These are phyloP conservation scores for Anomalospiza imberbis DNA, from an alignment of 2,797 vertebrate genomes.

Conservation along the genomic window DNA sequence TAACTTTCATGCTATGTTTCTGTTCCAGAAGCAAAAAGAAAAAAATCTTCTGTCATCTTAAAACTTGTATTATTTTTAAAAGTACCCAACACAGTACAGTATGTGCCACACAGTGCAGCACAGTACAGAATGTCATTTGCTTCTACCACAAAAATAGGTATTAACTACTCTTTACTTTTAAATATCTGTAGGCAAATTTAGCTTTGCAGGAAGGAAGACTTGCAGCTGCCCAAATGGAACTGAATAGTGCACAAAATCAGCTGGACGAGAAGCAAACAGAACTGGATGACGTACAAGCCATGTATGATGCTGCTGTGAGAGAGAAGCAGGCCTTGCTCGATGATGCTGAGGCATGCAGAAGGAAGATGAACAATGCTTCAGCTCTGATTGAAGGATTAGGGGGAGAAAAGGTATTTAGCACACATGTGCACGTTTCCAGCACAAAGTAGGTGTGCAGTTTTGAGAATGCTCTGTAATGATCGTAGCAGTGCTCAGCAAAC, in stretches of 20 bases:
- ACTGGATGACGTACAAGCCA: constrained; percentile 80
- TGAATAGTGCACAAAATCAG: constrained; percentile 78
- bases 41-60: not conserved
- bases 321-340: constrained; percentile 82
- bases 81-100: not conserved
- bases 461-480: not conserved
- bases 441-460: not conserved
- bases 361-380: constrained; percentile 82
- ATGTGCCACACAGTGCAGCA: no score
- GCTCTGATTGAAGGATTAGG: constrained; percentile 82
- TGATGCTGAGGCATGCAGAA: constrained; percentile 79
- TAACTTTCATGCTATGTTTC: not conserved
- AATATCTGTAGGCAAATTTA: constrained; percentile 77
- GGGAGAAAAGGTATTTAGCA: constrained; percentile 79
- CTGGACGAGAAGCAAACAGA: constrained; percentile 82
- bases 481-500: not conserved
- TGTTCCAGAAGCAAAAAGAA: not conserved
- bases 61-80: not conserved
- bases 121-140: not conserved
- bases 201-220: constrained; percentile 81
- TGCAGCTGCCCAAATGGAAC: constrained; percentile 76
- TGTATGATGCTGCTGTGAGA: constrained; percentile 80
- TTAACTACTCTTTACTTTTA: not conserved
- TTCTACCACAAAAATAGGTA: not conserved
- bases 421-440: not conserved